A percentile compares a stretch with the other conserved stretches of the same genome.
These are phyloP conservation scores for Fistularia commersonii DNA, from an alignment of 2,797 vertebrate species.

Conservation along the genomic window DNA sequence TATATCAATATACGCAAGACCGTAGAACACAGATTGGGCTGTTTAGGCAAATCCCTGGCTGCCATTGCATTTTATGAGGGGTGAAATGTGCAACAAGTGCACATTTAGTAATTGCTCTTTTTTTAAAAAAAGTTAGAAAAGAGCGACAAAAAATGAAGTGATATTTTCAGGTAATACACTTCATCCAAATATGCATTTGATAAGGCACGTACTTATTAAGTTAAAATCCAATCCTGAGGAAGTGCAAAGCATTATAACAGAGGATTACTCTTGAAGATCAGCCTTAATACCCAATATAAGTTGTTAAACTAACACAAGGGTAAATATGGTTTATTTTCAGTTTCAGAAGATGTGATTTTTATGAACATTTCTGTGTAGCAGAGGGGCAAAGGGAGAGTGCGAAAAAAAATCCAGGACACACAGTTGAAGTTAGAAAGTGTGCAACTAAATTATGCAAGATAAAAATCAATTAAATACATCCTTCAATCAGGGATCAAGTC, in stretches of 20 bases:
- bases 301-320: no score
- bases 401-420: conserved; percentile 28
- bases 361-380: not conserved
- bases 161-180: no score
- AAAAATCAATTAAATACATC: conserved; percentile 52
- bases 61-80: conserved; percentile 20
- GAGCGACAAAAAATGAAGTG: no score
- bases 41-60: conserved; percentile 27
- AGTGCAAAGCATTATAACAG: no score
- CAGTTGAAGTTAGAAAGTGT: conserved; percentile 24
- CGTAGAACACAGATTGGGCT: conserved; percentile 15
- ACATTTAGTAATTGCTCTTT: no score
- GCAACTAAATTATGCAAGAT: conserved; percentile 45
- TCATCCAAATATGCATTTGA: no score
- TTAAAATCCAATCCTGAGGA: no score
- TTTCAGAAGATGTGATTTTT: not conserved
- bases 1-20: conserved; percentile 35
- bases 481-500: conserved; percentile 48
- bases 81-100: no score
- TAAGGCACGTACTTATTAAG: no score
- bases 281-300: no score
- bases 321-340: conserved; percentile 3
- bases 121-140: no score
- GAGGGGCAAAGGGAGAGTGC: conserved; percentile 11
- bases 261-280: no score